Evolutionary conservation across 1,140 invertebrate genomes (phyloP).

Genomic region (Neoseiulus cucumeris): DNA sequence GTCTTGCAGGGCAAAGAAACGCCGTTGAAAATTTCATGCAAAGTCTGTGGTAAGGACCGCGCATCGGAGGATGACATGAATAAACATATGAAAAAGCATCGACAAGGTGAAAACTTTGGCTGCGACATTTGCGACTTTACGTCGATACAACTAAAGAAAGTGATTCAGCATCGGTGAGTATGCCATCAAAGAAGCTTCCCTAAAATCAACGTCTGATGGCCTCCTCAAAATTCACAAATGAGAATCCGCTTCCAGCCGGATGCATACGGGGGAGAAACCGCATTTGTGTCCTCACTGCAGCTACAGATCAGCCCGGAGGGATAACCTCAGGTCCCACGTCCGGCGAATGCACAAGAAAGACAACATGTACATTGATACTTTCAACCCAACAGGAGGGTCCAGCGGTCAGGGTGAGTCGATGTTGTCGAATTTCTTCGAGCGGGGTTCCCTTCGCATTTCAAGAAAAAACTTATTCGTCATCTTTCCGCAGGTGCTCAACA

Average conservation of each 20-base stretch:
- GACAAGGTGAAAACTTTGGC: conserved; percentile 34
- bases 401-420: too few relatives aligned
- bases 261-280: conserved; percentile 40
- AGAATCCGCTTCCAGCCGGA: conserved; percentile 23
- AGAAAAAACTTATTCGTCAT: too few relatives aligned
- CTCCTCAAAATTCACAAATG: neutral
- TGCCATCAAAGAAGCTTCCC: neutral
- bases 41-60: conserved; percentile 37
- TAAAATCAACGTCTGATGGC: neutral
- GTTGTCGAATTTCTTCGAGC: too few relatives aligned
- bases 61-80: conserved; percentile 33
- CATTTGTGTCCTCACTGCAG: conserved; percentile 36
- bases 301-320: conserved; percentile 35
- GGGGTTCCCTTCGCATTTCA: too few relatives aligned
- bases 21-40: conserved; percentile 31
- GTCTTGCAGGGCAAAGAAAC: conserved; percentile 17
- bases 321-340: conserved; percentile 36
- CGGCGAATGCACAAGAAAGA: conserved; percentile 36
- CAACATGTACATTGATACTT: conserved; percentile 26
- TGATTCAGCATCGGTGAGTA: conserved; percentile 19
- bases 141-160: conserved; percentile 36
- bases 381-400: conserved; percentile 20
- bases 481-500: too few relatives aligned
- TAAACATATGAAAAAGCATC: conserved; percentile 36
- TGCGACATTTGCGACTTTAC: conserved; percentile 38